These are phyloP conservation scores for Dinocampus coccinellae DNA, from an alignment of 2,888 invertebrate species.

Conservation along the genomic window DNA sequence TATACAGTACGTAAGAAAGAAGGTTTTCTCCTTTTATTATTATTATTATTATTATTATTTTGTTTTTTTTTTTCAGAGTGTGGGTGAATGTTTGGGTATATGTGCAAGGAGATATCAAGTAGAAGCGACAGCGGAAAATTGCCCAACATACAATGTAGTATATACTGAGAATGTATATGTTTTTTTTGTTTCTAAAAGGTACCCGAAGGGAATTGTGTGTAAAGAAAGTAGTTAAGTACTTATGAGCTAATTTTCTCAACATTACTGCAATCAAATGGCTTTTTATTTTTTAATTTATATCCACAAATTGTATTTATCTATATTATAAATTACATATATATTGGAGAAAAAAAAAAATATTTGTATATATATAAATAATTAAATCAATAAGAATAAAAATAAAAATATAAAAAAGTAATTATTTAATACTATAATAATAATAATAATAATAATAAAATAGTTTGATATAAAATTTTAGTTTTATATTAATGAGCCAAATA, in stretches of 20 bases:
- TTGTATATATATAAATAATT: too few species aligned
- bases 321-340: too few species aligned
- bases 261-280: slow-evolving; percentile 36
- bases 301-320: too few species aligned
- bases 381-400: too few species aligned
- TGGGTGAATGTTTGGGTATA: too few species aligned
- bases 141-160: slow-evolving; percentile 37
- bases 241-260: slow-evolving; percentile 45
- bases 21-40: not conserved
- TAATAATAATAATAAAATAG: too few species aligned
- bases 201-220: slow-evolving; percentile 8
- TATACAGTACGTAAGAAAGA: not conserved
- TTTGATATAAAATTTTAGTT: not conserved
- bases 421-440: too few species aligned
- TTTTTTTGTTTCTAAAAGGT: slow-evolving; percentile 2
- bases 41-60: not conserved
- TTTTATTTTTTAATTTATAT: not conserved
- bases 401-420: too few species aligned
- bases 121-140: slow-evolving; percentile 46
- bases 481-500: slow-evolving; percentile 5
- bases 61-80: not conserved
- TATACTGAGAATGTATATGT: slow-evolving; percentile 24
- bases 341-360: too few species aligned
- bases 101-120: slow-evolving; percentile 15
- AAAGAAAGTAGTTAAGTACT: slow-evolving; percentile 44